A percentile compares a stretch with the other conserved stretches of the same genome.
phyloP scores from a whole-genome alignment of 2,113 vertebrate genomes.

The Propithecus coquereli region DNA sequence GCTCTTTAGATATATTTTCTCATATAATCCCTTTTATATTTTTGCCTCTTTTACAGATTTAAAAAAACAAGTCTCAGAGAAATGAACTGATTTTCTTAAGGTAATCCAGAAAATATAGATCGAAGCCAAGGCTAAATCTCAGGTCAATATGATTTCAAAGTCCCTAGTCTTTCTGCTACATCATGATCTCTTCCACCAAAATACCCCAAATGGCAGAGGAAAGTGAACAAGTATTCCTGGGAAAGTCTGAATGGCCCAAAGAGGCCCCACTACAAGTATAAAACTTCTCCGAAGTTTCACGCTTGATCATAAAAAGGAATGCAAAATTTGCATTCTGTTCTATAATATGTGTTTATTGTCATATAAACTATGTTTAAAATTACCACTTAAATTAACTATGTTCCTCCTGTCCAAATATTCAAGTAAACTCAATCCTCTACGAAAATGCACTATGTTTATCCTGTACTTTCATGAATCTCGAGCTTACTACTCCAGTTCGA shows the following conservation, averaged over 20 bases:
- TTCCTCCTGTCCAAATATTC: not conserved
- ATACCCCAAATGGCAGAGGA: not conserved
- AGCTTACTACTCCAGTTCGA: not conserved
- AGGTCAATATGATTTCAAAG: slow-evolving; percentile 7
- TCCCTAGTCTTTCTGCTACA: not conserved
- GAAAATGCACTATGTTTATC: not conserved
- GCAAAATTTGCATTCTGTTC: not conserved
- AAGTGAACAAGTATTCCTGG: not conserved
- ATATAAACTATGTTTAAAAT: slow-evolving; percentile 1
- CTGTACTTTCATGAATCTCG: not conserved
- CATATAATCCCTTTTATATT: not conserved
- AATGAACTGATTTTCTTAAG: slow-evolving; percentile 28
- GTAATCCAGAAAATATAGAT: not conserved
- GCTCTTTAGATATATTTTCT: slow-evolving; percentile 19
- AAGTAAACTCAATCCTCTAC: slow-evolving; percentile 1
- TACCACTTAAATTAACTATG: not conserved
- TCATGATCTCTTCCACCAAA: not conserved
- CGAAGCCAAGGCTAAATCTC: not conserved
- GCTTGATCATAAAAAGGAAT: not conserved
- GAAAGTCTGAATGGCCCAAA: not conserved
- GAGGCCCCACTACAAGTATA: not conserved
- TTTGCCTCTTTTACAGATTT: not conserved
- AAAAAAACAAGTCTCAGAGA: slow-evolving; percentile 21
- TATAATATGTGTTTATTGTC: not conserved
- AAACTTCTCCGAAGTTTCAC: slow-evolving; percentile 5